Conservation (phyloP, 2,113 vertebrate species). For the Porphyrio hochstetteri region DNA sequence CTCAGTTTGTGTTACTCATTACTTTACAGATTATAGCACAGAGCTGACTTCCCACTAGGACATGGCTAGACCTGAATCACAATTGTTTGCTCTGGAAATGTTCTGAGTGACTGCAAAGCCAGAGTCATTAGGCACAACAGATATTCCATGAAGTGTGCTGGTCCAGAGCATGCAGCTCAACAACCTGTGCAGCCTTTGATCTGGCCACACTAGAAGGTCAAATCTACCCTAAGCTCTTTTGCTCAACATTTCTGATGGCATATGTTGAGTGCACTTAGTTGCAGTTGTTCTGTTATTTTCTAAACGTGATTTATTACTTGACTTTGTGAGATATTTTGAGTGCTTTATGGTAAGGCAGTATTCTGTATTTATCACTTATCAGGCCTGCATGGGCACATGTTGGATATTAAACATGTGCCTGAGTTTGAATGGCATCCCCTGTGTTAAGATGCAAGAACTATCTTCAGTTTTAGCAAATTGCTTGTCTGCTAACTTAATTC, state of each 20-base stretch:
- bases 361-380: background rate
- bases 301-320: background rate
- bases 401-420: background rate
- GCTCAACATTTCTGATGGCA: background rate
- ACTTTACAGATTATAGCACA: background rate
- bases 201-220: background rate
- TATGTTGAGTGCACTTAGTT: background rate
- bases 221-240: background rate
- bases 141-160: background rate
- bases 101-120: background rate
- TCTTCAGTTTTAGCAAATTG: background rate
- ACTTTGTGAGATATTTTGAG: background rate
- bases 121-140: background rate
- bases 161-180: background rate
- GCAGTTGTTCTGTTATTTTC: background rate
- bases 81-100: background rate
- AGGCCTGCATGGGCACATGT: accelerated
- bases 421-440: background rate
- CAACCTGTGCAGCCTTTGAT: background rate
- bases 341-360: background rate
- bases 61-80: background rate
- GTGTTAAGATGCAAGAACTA: background rate
- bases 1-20: background rate
- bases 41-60: background rate
- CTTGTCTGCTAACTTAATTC: background rate